Evolutionary conservation across 2,113 vertebrate genomes (phyloP).

Genomic region (Nibea coibor): DNA sequence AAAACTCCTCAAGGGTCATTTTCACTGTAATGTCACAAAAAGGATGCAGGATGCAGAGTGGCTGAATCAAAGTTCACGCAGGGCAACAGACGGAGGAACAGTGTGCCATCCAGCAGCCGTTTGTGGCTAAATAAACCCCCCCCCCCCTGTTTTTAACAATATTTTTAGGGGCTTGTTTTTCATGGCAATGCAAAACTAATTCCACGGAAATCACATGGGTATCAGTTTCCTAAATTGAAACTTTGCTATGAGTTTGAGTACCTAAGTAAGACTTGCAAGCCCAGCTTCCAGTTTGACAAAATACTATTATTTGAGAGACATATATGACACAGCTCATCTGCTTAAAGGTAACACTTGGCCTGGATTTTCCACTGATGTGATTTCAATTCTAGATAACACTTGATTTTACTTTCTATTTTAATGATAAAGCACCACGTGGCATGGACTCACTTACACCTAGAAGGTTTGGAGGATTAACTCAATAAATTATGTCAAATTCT

Average conservation of each 20-base stretch:
- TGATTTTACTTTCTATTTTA: constrained; percentile 25
- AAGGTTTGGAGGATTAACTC: not conserved
- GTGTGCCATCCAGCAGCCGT: constrained; percentile 6
- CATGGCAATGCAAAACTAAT: not conserved
- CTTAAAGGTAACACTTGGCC: not conserved
- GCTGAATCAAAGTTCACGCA: constrained; percentile 17
- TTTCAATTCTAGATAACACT: constrained; percentile 40
- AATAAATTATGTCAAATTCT: not conserved
- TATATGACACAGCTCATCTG: constrained; percentile 9
- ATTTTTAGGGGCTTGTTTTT: not conserved
- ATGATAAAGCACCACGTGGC: not conserved
- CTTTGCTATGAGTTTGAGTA: not conserved
- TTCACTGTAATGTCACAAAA: not conserved
- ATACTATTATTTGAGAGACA: not conserved
- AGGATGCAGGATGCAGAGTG: not conserved
- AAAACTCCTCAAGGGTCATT: constrained; percentile 4
- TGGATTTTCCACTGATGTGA: not conserved
- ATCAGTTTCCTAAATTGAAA: not conserved
- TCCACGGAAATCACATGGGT: not conserved
- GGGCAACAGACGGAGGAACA: constrained; percentile 20
- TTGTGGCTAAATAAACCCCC: not conserved
- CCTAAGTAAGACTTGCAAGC: not conserved
- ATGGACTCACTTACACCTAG: not conserved
- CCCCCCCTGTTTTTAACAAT: not conserved
- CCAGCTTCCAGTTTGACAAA: not conserved